Conservation (phyloP, 2,888 invertebrate genomes). For the Callinectes sapidus region DNA sequence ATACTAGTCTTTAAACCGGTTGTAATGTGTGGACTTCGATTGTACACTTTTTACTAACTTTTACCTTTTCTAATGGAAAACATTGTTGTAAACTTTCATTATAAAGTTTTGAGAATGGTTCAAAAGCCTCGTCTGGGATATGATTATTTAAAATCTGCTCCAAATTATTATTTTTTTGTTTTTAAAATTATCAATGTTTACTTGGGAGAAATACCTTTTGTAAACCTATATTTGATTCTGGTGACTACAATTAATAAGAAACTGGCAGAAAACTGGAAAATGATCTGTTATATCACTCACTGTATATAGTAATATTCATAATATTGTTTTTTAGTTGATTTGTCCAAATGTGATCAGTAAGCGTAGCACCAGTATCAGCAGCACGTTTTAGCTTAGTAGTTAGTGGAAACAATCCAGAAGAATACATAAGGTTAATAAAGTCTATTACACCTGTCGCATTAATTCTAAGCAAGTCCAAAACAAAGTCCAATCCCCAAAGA, state of each 20-base stretch:
- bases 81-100: background rate
- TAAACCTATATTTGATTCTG: background rate
- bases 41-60: no score
- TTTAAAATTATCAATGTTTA: no score
- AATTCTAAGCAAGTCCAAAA: no score
- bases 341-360: background rate
- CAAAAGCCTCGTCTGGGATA: no score
- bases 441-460: no score
- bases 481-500: no score
- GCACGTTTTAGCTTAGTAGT: background rate
- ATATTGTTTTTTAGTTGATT: background rate
- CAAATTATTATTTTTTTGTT: no score
- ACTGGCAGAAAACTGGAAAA: background rate
- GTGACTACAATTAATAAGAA: background rate
- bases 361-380: background rate
- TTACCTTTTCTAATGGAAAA: background rate
- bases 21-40: no score
- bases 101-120: background rate
- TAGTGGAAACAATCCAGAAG: background rate
- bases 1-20: no score
- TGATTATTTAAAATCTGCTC: no score
- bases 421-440: background rate
- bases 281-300: background rate
- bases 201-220: background rate
- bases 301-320: background rate